Base-by-base conservation (phyloP, 2,888 invertebrate genomes). In the Pardosa pseudoannulata region DNA sequence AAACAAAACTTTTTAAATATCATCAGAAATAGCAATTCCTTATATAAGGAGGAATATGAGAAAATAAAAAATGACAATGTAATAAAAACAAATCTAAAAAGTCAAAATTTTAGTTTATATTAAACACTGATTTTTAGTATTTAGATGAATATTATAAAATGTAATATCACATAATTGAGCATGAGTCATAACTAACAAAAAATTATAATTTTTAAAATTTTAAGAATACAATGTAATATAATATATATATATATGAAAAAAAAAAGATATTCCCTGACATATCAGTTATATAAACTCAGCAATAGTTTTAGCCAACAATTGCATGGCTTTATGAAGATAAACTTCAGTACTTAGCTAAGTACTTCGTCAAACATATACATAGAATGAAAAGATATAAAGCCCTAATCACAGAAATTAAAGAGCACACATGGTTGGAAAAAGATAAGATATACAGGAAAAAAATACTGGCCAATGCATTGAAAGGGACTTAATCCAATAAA, bases 321-420 rank as follows among this genome's bases (percentile, higher is more conserved):
- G 9, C 5, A 9, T 11, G 23, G n/a, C 23, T 32, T 67, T 67
- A 11, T 29, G 2, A 56, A 67, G 32, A 19, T 65, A 78, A 73
- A 73, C 29, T 78, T 85, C 83, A 78, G 83, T 85, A 85, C 83
- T 67, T 56, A 36, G 31, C 72, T 65, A n/a, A 36, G 82, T 85
- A 85, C 83, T 67, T 78, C 83, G 83, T 85, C 83, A 85, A 62
- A 85, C 78, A 82, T 39, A 56, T 5, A 85, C 72, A 83, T 64
- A 85, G 0, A 75, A 62, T 11, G 29, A 29, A 39, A 39, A 9
- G 6, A 36, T 67, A 41, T 74, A 23, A 31, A 70, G 64, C 39
- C 70, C 68, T 72, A 85, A 85, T 85, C 83, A 85, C 83, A 85
- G 68, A 56, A 56, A 56, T 23, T 23, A 56, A 56, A 19, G 23